Evolutionary conservation across 1,140 invertebrate species (phyloP).

Genomic region (Drosophila lowei): DNA sequence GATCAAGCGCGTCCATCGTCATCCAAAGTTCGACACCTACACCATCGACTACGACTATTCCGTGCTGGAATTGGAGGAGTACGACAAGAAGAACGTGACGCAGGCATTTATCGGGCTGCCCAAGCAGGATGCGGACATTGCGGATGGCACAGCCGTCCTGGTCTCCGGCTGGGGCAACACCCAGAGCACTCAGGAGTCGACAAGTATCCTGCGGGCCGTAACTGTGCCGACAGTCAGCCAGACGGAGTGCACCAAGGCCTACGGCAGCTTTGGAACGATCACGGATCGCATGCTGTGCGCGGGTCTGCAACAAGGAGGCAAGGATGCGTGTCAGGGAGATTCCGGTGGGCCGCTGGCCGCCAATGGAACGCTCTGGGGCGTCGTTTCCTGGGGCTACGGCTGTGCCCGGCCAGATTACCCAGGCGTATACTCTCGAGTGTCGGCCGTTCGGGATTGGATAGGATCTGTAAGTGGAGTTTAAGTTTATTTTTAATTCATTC

Average conservation of each 20-base stretch:
- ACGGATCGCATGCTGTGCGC: conserved; percentile 88
- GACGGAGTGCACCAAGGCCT: conserved; percentile 70
- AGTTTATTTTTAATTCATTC: neutral
- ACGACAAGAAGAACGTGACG: conserved; percentile 32
- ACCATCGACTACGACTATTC: conserved; percentile 80
- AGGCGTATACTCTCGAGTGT: conserved; percentile 85
- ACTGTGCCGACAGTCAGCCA: conserved; percentile 81
- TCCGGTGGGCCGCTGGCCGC: conserved; percentile 83
- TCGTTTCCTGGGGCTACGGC: conserved; percentile 86
- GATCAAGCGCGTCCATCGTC: conserved; percentile 63
- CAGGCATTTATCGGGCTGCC: conserved; percentile 55
- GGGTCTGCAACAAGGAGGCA: conserved; percentile 86
- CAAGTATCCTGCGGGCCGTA: conserved; percentile 78
- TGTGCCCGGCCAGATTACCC: conserved; percentile 84
- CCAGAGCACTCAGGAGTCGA: conserved; percentile 44
- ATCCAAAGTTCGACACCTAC: conserved; percentile 67
- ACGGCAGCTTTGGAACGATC: conserved; percentile 77
- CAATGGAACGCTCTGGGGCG: conserved; percentile 83
- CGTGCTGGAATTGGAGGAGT: conserved; percentile 61
- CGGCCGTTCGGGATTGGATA: conserved; percentile 83
- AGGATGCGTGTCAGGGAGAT: conserved; percentile 88
- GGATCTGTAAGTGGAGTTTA: conserved; percentile 51
- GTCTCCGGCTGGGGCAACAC: conserved; percentile 84
- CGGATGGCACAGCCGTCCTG: conserved; percentile 65
- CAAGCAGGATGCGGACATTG: conserved; percentile 43